phyloP scores from a whole-genome alignment of 2,888 invertebrate genomes.

The Pollenia amentaria region DNA sequence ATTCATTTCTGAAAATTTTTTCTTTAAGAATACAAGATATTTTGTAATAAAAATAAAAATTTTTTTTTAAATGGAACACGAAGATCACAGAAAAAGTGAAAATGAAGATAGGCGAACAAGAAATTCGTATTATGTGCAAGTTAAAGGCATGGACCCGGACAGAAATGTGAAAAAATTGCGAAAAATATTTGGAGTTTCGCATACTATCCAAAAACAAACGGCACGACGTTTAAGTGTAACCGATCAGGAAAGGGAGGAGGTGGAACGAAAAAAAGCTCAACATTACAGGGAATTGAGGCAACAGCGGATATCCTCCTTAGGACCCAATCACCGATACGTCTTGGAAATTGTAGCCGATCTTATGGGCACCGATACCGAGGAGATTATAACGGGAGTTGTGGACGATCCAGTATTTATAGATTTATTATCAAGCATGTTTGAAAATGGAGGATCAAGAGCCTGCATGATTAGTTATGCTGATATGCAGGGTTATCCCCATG shows the following conservation, averaged over 20 bases:
- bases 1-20: constrained; percentile 9
- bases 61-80: background rate
- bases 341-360: constrained; percentile 89
- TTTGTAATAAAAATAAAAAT: constrained; percentile 18
- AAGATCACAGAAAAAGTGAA: background rate
- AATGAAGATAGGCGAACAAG: background rate
- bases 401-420: constrained; percentile 88
- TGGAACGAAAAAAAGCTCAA: constrained; percentile 77
- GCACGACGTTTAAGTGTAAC: constrained; percentile 78
- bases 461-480: constrained; percentile 89
- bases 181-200: constrained; percentile 80
- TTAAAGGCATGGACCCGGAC: constrained; percentile 78
- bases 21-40: constrained; percentile 1
- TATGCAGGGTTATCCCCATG: constrained; percentile 87
- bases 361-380: constrained; percentile 88
- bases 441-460: constrained; percentile 87
- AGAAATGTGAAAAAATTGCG: constrained; percentile 78
- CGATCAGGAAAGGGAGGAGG: constrained; percentile 79
- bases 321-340: constrained; percentile 87
- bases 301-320: constrained; percentile 78
- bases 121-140: constrained; percentile 51
- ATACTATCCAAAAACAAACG: constrained; percentile 80
- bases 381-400: constrained; percentile 89
- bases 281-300: constrained; percentile 79
- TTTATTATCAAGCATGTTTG: constrained; percentile 87